Evolutionary conservation across 2,113 vertebrate species (phyloP), one percentile per base, ranked within the genome.

Genomic region (Corythaixoides concolor): DNA sequence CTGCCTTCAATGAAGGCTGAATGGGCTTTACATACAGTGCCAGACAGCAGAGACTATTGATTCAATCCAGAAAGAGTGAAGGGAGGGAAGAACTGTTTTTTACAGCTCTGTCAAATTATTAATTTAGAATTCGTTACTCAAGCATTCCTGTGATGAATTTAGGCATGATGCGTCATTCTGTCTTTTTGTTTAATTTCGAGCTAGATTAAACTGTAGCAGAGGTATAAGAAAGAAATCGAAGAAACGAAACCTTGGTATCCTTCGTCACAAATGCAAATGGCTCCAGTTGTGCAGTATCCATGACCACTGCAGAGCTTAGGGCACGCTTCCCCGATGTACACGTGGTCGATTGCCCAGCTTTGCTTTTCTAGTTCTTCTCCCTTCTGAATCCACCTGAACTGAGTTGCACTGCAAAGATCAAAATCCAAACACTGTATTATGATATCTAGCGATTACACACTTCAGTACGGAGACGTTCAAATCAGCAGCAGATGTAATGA

Each of bases 381-480:
- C 86, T 98, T 99, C 94, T 99, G 99, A 97, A 99, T 99, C 99
- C 99, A 99, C 79, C 99, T 99, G 97, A 99, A 99, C 97, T 99
- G 99, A 5, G 99, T 99, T 5, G 99, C 99, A 74, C 99, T 99
- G 97, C 49, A 96, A 97, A 85, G 60, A 73, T 26, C 82, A 96
- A 50, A 78, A 83, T 56, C 10, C 86, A 92, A 78, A 80, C 35
- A 41, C 18, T 4, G 3, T 37, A 26, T 80, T 59, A 41, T 2
- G 6, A 17, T 20, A 41, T 11, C 12, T 24, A 59, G 66, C 24
- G 68, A 72, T 62, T 58, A 66, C 91, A 73, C 24, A 32, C 37
- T 21, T 41, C 12, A 33, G 33, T 49, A 60, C 35, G 64, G 49
- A 7, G 22, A 62, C 0, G 0, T 58, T 94, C 69, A 62, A 85